Evolutionary conservation across 2,888 invertebrate species (phyloP), one percentile per base, ranked within the genome.

Genomic region (Eupithecia abbreviata): DNA sequence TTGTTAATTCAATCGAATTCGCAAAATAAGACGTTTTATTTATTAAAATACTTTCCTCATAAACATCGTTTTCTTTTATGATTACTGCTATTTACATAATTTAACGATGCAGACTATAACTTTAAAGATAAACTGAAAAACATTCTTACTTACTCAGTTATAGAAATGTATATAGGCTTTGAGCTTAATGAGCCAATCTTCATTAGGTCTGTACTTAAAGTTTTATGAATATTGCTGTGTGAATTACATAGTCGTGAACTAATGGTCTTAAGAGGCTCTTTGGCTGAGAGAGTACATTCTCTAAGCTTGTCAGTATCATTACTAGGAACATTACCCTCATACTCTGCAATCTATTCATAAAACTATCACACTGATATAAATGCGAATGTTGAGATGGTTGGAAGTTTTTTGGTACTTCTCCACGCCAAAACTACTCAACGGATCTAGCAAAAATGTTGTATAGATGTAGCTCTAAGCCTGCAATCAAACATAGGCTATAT

Each of bases 141-240:
- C 45, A 68, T 68, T 68, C n/a, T 45, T 18, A 69, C 62, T 12
- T 30, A 68, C 55, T 66, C 47, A 47, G 66, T n/a, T 49, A 30
- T 73, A 55, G 72, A 47, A 77, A 71, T 75, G 73, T 71, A 58
- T 71, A 58, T 68, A 75, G 67, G 73, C 72, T 74, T 69, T 58
- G 18, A 47, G 67, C 58, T 71, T 30, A 73, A 75, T 78, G 69
- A 58, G 67, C 47, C 71, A 73, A 78, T 78, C 73, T 73, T 58
- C 74, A 75, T 77, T 75, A 47, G 55, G 45, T 69, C 42, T 15
- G 55, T 71, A 65, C 67, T 75, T 58, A 66, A 75, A 66, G 42
- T 75, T 75, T 75, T 67, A 77, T 77, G 67, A 49, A 66, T 13
- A 75, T 75, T 72, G 69, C 47, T 67, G 18, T 47, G 69, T 47